These are phyloP conservation scores for Drosophila neoperkinsi DNA, from an alignment of 2,888 invertebrate species.

Conservation along the genomic window DNA sequence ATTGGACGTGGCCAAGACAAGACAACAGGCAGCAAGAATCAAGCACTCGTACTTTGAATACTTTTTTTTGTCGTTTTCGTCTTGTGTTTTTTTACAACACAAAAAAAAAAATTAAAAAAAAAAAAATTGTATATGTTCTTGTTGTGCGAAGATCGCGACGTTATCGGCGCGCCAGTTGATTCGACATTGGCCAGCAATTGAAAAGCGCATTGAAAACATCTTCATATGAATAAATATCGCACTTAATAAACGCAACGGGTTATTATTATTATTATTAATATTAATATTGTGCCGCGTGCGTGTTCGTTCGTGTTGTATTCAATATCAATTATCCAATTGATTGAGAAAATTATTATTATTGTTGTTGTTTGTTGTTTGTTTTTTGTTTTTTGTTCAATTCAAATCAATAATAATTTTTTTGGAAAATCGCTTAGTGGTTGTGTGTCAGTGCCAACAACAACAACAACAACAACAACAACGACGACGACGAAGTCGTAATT, in stretches of 20 bases:
- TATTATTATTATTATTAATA: conserved; percentile 8
- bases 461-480: conserved; percentile 7
- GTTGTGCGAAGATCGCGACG: conserved; percentile 19
- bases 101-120: conserved; percentile 10
- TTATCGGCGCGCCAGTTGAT: conserved; percentile 33
- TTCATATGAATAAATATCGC: conserved; percentile 4
- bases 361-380: no score
- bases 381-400: not conserved
- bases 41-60: conserved; percentile 11
- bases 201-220: conserved; percentile 15
- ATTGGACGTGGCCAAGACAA: conserved; percentile 68
- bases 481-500: not conserved
- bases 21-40: conserved; percentile 10
- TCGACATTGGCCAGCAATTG: conserved; percentile 23
- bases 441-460: conserved; percentile 39
- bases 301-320: conserved; percentile 33
- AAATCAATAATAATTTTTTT: conserved; percentile 7
- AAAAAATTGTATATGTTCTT: not conserved
- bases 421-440: conserved; percentile 5
- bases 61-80: conserved; percentile 20
- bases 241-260: conserved; percentile 11
- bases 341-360: conserved; percentile 8
- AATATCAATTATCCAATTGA: conserved; percentile 26
- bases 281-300: conserved; percentile 15
- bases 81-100: conserved; percentile 4